phyloP scores from a whole-genome alignment of 2,888 invertebrate genomes.

The Chloroclystis v-ata region DNA sequence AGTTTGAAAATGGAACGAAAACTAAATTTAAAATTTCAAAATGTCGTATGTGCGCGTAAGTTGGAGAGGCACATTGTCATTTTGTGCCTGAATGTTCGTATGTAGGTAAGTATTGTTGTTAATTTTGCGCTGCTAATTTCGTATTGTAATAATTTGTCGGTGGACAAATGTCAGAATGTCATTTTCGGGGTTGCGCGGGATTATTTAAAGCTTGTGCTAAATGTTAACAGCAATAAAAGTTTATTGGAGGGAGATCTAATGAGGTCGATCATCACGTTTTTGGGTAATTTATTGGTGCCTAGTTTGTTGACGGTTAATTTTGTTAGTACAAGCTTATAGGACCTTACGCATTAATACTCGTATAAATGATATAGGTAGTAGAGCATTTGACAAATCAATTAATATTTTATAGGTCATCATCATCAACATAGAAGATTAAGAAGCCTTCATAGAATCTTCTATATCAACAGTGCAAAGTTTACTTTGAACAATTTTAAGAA shows the following conservation, averaged over 20 bases:
- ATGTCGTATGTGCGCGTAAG: slow-evolving; percentile 2
- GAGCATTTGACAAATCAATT: too few species aligned
- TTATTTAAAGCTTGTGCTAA: slow-evolving; percentile 34
- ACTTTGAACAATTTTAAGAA: too few species aligned
- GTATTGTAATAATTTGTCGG: slow-evolving; percentile 40
- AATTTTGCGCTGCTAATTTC: slow-evolving; percentile 35
- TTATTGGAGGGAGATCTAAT: slow-evolving; percentile 16
- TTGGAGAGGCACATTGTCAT: slow-evolving; percentile 10
- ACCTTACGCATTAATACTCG: too few species aligned
- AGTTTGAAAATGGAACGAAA: slow-evolving; percentile 6
- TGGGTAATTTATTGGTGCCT: slow-evolving; percentile 11
- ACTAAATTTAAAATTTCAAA: neutral
- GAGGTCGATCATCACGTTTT: slow-evolving; percentile 14
- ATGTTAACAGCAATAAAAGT: slow-evolving; percentile 26
- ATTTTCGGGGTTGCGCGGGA: slow-evolving; percentile 36
- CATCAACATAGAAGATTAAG: too few species aligned
- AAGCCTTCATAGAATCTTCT: too few species aligned
- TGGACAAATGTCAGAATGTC: slow-evolving; percentile 36
- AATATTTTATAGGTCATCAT: too few species aligned
- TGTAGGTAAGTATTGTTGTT: slow-evolving; percentile 12
- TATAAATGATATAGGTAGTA: too few species aligned
- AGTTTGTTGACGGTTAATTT: neutral
- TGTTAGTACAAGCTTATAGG: too few species aligned
- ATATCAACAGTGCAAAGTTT: too few species aligned
- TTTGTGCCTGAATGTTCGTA: neutral